Evolutionary conservation across 2,888 invertebrate species (phyloP).

Genomic region (Sympetrum striolatum): DNA sequence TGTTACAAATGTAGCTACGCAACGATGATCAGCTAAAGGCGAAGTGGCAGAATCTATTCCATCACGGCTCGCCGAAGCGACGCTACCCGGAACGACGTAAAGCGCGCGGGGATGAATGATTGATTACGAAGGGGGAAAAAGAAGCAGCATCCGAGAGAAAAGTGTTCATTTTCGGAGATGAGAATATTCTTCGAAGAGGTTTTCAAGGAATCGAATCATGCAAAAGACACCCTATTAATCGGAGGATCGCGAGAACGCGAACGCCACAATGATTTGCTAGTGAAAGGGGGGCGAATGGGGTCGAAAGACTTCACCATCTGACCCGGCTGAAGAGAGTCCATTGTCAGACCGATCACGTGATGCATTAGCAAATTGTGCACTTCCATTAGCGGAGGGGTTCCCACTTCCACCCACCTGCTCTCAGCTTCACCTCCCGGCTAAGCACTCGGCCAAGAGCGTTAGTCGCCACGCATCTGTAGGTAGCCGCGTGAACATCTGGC

Average conservation of each 20-base stretch:
- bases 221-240: not conserved
- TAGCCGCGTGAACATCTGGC: conserved; percentile 53
- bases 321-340: not conserved
- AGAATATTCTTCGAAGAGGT: not conserved
- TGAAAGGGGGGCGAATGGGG: not conserved
- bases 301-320: not conserved
- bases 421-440: conserved; percentile 49
- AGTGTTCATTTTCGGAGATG: not conserved
- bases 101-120: no score
- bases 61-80: no score
- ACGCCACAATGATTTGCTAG: not conserved
- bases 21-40: no score
- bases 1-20: no score
- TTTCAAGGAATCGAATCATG: not conserved
- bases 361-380: not conserved
- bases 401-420: conserved; percentile 48
- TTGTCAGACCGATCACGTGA: not conserved
- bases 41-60: no score
- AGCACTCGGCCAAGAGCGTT: conserved; percentile 49
- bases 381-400: not conserved
- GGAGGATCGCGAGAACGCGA: not conserved
- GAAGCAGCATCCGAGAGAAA: not conserved
- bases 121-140: no score
- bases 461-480: conserved; percentile 51
- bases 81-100: no score